phyloP scores from a whole-genome alignment of 2,888 invertebrate genomes.

The Eudemis profundana region DNA sequence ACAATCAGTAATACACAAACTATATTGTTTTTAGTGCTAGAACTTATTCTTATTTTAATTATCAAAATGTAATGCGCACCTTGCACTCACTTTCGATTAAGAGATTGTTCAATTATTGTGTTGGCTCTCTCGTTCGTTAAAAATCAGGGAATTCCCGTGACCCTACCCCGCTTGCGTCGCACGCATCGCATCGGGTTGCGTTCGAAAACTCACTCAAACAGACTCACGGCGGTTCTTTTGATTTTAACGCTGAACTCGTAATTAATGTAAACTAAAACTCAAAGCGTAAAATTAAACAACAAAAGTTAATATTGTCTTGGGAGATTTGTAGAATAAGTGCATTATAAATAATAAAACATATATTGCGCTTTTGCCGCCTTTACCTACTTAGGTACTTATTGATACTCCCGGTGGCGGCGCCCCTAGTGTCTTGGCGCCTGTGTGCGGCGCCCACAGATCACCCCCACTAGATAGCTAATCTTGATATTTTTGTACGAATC shows the following conservation, averaged over 20 bases:
- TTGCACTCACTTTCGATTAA: constrained; percentile 32
- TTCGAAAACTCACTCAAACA: constrained; percentile 1
- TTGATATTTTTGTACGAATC: too few relatives aligned
- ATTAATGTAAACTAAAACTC: constrained; percentile 37
- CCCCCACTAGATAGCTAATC: too few relatives aligned
- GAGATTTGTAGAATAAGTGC: too few relatives aligned
- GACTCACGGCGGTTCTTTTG: constrained; percentile 16
- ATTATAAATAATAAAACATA: too few relatives aligned
- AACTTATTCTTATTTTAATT: constrained; percentile 22
- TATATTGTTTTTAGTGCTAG: background rate
- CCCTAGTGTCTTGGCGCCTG: too few relatives aligned
- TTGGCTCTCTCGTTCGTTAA: constrained; percentile 1
- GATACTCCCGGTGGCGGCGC: too few relatives aligned
- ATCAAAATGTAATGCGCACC: constrained; percentile 29
- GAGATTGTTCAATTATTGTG: constrained; percentile 26
- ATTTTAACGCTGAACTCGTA: constrained; percentile 38
- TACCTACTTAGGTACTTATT: too few relatives aligned
- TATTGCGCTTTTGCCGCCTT: too few relatives aligned
- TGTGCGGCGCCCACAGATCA: too few relatives aligned
- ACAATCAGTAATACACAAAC: constrained; percentile 35
- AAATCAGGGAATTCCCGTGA: constrained; percentile 15
- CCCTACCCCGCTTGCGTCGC: constrained; percentile 17
- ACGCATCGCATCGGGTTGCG: constrained; percentile 19
- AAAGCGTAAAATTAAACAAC: constrained; percentile 39
- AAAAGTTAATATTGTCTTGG: constrained; percentile 31